Conservation (phyloP, 2,113 vertebrate genomes). For the Benitochromis conjunctus region DNA sequence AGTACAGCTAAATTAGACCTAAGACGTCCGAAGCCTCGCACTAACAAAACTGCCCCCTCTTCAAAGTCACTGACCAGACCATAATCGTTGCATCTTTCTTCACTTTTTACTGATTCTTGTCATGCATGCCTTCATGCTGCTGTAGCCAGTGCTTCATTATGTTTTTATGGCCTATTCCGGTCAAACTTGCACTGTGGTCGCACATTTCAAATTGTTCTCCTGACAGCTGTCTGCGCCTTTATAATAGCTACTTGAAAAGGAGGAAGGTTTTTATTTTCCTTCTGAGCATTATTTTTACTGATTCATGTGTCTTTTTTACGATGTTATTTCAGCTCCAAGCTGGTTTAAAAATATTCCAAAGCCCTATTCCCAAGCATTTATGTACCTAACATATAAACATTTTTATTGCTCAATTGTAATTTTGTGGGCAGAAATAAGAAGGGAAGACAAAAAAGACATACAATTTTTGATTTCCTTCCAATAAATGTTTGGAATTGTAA, state of each 20-base stretch:
- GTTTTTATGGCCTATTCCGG: slow-evolving; percentile 53
- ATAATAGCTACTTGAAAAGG: slow-evolving; percentile 57
- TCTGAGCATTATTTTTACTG: slow-evolving; percentile 50
- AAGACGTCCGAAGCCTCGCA: neutral
- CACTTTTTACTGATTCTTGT: slow-evolving; percentile 25
- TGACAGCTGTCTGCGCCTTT: slow-evolving; percentile 50
- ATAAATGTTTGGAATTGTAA: slow-evolving; percentile 69
- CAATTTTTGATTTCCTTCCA: slow-evolving; percentile 68
- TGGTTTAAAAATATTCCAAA: slow-evolving; percentile 51
- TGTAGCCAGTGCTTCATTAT: slow-evolving; percentile 45
- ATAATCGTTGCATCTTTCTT: slow-evolving; percentile 32
- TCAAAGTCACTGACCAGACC: neutral
- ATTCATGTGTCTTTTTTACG: slow-evolving; percentile 57
- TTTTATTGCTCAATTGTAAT: slow-evolving; percentile 63
- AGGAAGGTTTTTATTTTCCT: slow-evolving; percentile 34
- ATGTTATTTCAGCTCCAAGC: slow-evolving; percentile 46
- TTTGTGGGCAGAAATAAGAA: slow-evolving; percentile 48
- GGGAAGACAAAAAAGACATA: slow-evolving; percentile 45
- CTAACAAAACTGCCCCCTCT: neutral
- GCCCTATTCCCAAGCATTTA: slow-evolving; percentile 45
- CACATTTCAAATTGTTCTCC: slow-evolving; percentile 45
- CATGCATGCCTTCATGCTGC: slow-evolving; percentile 43
- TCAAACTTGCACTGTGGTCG: slow-evolving; percentile 38
- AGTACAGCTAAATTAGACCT: neutral
- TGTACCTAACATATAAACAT: slow-evolving; percentile 58